Base-by-base conservation (phyloP, 2,113 vertebrate genomes). In the Percopsis transmontana region DNA sequence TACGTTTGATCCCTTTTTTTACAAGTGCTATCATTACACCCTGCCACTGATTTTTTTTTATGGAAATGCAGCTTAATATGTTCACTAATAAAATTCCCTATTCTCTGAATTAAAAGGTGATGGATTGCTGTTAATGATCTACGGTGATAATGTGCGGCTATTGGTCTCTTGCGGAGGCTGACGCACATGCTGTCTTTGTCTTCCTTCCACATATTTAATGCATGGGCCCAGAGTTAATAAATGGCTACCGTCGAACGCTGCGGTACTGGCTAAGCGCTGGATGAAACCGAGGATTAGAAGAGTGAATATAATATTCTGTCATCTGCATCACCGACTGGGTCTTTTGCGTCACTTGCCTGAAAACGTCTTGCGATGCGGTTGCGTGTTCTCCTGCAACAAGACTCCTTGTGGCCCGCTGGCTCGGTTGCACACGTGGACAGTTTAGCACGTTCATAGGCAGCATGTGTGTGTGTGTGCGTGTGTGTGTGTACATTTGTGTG, bases 301-400 rank as follows among this genome's bases (percentile, higher is more conserved):
- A 73, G 40, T 27, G 18, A 7, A 62, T 69, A 15, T 58, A 44
- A 67, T 52, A 66, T 40, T 63, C 15, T 66, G 8, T 68, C 18
- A 54, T 69, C 51, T 57, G 19, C 39, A 13, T 68, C 62, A 66
- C 38, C 42, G 44, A 19, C 3, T 3, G 42, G 47, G 9, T 45
- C 45, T 67, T n/a, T 58, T 20, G 67, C 23, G 16, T 72, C 66
- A 62, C 23, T 55, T 66, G 67, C 61, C 27, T 62, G 15, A 68
- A 66, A 71, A 76, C 38, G 64, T 65, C 54, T 72, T 12, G 12
- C 40, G 68, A 48, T 70, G 56, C 62, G 62, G 27, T 71, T 19
- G 27, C 41, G 19, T 66, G 47, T 66, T 44, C 52, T 68, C 15
- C 24, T 66, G 12, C 8, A 19, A 52, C 4, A 1, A 20, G 15